Evolutionary conservation across 2,888 invertebrate genomes (phyloP).

Genomic region (Athripsodes cinereus): DNA sequence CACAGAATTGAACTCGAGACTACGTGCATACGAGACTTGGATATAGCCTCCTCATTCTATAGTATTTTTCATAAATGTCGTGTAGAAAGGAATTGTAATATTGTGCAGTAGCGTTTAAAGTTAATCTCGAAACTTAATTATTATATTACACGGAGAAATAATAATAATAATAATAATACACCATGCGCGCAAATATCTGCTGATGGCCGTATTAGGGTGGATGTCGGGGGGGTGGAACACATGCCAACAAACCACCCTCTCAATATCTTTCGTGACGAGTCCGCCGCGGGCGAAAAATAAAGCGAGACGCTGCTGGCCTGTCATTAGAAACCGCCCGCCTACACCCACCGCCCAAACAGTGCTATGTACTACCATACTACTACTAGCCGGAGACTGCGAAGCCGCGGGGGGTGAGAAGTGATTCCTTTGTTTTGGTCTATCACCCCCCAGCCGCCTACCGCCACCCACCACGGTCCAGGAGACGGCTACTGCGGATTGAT

Average conservation of each 20-base stretch:
- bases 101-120: no score
- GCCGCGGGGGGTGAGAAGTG: conserved; percentile 14
- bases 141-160: no score
- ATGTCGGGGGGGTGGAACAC: conserved; percentile 19
- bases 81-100: no score
- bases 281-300: conserved; percentile 34
- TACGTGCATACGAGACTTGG: no score
- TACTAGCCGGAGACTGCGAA: not conserved
- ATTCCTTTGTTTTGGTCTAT: conserved; percentile 27
- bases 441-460: conserved; percentile 15
- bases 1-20: no score
- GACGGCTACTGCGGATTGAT: not conserved
- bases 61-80: no score
- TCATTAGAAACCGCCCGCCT: conserved; percentile 28
- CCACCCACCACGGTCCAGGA: conserved; percentile 8
- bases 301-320: conserved; percentile 27
- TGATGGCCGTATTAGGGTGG: conserved; percentile 23
- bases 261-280: conserved; percentile 30
- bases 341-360: conserved; percentile 19
- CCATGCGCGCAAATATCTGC: conserved; percentile 22
- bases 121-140: no score
- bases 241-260: conserved; percentile 1
- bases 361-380: no score
- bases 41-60: no score
- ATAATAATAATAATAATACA: conserved; percentile 4